Percentiles rank a stretch among this genome's conserved stretches.
phyloP scores from a whole-genome alignment of 1,140 invertebrate species.

The Drosophila sucinea region DNA sequence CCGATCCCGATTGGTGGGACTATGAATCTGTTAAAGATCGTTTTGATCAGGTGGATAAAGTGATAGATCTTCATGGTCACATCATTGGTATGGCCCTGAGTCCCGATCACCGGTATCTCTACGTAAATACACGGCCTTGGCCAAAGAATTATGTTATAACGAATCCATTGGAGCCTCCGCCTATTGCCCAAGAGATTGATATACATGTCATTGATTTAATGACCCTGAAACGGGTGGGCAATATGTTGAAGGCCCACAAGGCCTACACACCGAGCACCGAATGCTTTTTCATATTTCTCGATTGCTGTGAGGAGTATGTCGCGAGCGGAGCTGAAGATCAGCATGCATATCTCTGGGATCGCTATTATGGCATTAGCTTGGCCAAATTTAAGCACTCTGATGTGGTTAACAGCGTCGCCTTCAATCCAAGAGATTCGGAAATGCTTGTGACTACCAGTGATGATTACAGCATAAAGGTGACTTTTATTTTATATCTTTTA shows the following conservation, averaged over 20 bases:
- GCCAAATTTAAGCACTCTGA: constrained; percentile 91
- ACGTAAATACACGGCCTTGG: constrained; percentile 95
- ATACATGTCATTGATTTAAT: constrained; percentile 94
- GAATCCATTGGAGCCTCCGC: constrained; percentile 92
- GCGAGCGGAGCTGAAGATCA: constrained; percentile 95
- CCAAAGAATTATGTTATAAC: constrained; percentile 90
- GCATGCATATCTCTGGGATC: constrained; percentile 93
- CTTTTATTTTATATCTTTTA: not conserved
- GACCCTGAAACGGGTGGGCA: constrained; percentile 91
- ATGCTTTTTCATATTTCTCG: constrained; percentile 95
- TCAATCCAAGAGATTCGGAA: constrained; percentile 92
- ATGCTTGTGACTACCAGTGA: constrained; percentile 95
- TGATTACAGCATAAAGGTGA: constrained; percentile 89
- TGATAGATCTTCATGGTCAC: constrained; percentile 94
- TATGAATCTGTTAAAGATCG: constrained; percentile 88
- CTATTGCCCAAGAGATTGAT: constrained; percentile 96
- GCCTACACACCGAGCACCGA: constrained; percentile 94
- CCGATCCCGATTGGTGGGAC: constrained; percentile 88
- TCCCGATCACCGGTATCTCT: constrained; percentile 93
- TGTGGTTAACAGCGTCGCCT: constrained; percentile 94
- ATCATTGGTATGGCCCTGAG: constrained; percentile 95
- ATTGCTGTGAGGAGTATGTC: constrained; percentile 93
- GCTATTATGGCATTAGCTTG: constrained; percentile 92
- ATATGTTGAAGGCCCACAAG: constrained; percentile 92
- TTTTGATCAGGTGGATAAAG: constrained; percentile 91